Evolutionary conservation across 2,888 invertebrate genomes (phyloP).

Genomic region (Meteorus colon): DNA sequence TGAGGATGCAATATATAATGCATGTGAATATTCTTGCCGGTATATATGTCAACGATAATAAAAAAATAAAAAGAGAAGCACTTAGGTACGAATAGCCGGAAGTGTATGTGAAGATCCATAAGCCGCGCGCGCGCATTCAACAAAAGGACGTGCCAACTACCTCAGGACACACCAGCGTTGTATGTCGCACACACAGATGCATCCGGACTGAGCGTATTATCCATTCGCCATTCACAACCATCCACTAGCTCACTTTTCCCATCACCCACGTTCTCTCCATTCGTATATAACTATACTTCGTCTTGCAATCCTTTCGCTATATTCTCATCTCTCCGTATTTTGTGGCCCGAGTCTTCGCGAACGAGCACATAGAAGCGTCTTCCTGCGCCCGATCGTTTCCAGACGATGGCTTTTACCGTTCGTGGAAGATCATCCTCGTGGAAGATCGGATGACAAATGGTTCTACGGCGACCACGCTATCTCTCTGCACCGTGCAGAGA

Average conservation of each 20-base stretch:
- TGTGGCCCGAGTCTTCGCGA: constrained; percentile 25
- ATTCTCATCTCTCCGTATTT: constrained; percentile 10
- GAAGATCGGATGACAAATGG: constrained; percentile 62
- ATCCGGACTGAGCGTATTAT: constrained; percentile 45
- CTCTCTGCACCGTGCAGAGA: constrained; percentile 50
- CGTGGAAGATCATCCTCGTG: constrained; percentile 57
- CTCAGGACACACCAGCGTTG: constrained; percentile 25
- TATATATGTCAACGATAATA: not conserved
- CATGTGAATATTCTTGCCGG: constrained; percentile 19
- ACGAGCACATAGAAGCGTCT: constrained; percentile 39
- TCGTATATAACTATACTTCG: constrained; percentile 24
- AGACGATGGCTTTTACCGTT: constrained; percentile 55
- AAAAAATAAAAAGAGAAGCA: constrained; percentile 12
- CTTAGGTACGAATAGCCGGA: constrained; percentile 29
- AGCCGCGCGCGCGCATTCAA: constrained; percentile 24
- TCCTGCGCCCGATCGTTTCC: constrained; percentile 54
- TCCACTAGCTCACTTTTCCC: constrained; percentile 16
- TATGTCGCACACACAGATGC: constrained; percentile 24
- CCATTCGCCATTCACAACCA: constrained; percentile 42
- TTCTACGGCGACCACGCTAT: constrained; percentile 51
- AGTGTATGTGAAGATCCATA: constrained; percentile 31
- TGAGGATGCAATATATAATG: constrained; percentile 17
- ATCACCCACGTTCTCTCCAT: constrained; percentile 29
- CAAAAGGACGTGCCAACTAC: constrained; percentile 29
- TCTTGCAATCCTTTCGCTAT: constrained; percentile 21